A percentile compares a stretch with the other conserved stretches of the same genome.
phyloP scores from a whole-genome alignment of 2,888 invertebrate genomes.

The Drosophila ustulata region DNA sequence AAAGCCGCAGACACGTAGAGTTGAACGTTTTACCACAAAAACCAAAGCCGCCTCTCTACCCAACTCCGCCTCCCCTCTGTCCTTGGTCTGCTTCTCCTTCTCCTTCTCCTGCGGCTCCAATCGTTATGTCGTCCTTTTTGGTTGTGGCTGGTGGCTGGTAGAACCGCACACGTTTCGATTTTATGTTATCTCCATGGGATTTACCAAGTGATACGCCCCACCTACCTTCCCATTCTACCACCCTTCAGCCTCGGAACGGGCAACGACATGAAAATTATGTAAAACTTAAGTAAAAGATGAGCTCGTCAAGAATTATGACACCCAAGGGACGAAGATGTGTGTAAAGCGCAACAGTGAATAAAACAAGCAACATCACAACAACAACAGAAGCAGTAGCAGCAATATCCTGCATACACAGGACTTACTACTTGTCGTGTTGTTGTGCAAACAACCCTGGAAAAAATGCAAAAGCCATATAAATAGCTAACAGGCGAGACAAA shows the following conservation, averaged over 20 bases:
- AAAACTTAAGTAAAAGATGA: slow-evolving; percentile 86
- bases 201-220: slow-evolving; percentile 57
- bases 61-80: background rate
- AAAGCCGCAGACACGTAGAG: slow-evolving; percentile 77
- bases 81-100: background rate
- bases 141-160: slow-evolving; percentile 12
- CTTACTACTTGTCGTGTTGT: slow-evolving; percentile 17
- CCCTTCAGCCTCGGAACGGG: slow-evolving; percentile 29
- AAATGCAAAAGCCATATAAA: slow-evolving; percentile 30
- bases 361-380: slow-evolving; percentile 46
- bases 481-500: slow-evolving; percentile 8
- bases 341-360: slow-evolving; percentile 67
- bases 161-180: slow-evolving; percentile 67
- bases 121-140: slow-evolving; percentile 18
- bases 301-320: slow-evolving; percentile 85
- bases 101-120: background rate
- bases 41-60: slow-evolving; percentile 15
- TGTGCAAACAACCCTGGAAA: slow-evolving; percentile 49
- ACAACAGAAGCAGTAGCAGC: slow-evolving; percentile 32
- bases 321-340: slow-evolving; percentile 82
- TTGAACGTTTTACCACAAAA: slow-evolving; percentile 77
- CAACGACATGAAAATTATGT: slow-evolving; percentile 84
- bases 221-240: background rate
- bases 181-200: slow-evolving; percentile 79
- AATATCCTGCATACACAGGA: slow-evolving; percentile 33